Base-by-base conservation (phyloP, 2,888 invertebrate species). In the Aporophyla nigra region DNA sequence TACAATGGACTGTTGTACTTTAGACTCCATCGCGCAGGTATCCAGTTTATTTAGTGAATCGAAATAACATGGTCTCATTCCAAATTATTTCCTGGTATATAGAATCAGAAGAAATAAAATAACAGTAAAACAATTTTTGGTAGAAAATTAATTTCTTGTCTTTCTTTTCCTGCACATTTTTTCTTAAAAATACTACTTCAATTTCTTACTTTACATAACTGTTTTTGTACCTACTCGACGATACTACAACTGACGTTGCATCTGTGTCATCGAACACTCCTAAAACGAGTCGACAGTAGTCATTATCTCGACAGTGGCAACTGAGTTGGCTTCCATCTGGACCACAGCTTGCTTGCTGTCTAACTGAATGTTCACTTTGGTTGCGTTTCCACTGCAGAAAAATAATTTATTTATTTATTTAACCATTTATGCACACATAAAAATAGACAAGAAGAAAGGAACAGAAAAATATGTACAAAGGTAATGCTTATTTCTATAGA, bases 331-430 rank as follows among this genome's bases (percentile, higher is more conserved):
- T 59, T 76, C 71, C 78, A 88, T 78, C 21, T 83, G 49, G 5
- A 87, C 46, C 5, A 59, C 74, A 33, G 81, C 87, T 65, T 74
- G 70, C 27, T 76, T 70, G 10, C 49, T 54, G 10, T 40, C 72
- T 24, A 86, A 43, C 51, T 83, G 78, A 7, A 87, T 76, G n/a
- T 80, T 88, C 33, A 91, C 83, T 1, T 76, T 86, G 51, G 78
- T 86, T 24, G 84, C 71, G 46, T 74, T 12, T 86, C 88, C 89
- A 85, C 67, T 74, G 76, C 43, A 71, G 78, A 76, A 70, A 71
- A 27, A 62, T n/a, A 21, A 7, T 0, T 43, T 58, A 59, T 40
- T 40, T 40, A 40, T 40, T 40, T 40, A 40, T 40, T 40, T n/a
- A n/a, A n/a, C n/a, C n/a, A n/a, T n/a, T n/a, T n/a, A n/a, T n/a